A percentile compares a stretch with the other conserved stretches of the same genome.
phyloP scores from a whole-genome alignment of 2,888 invertebrate genomes.

The Andrena bicolor region DNA sequence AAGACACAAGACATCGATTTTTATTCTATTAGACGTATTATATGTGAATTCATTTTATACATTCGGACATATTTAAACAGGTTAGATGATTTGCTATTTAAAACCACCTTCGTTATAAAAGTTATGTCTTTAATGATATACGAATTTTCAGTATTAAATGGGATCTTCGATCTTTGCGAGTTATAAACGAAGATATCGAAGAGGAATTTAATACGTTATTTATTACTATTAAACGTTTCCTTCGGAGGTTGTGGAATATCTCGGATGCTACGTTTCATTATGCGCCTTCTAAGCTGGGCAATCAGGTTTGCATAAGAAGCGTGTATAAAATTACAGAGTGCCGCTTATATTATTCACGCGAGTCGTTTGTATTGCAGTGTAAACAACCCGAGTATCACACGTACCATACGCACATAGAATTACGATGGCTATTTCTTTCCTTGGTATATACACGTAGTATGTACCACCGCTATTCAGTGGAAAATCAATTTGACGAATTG shows the following conservation, averaged over 20 bases:
- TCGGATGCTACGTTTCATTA: constrained; percentile 84
- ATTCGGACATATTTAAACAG: constrained; percentile 77
- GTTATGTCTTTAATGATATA: background rate
- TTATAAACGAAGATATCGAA: constrained; percentile 71
- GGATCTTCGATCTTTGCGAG: constrained; percentile 68
- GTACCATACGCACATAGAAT: constrained; percentile 85
- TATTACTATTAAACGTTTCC: constrained; percentile 73
- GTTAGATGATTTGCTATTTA: constrained; percentile 51
- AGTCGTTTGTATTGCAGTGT: constrained; percentile 76
- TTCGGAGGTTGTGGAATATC: constrained; percentile 77
- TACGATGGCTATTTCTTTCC: constrained; percentile 85
- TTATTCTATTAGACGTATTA: constrained; percentile 69
- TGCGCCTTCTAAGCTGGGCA: constrained; percentile 83
- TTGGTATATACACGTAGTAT: constrained; percentile 73
- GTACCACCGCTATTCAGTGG: constrained; percentile 64
- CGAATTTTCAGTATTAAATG: constrained; percentile 71
- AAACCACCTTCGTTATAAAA: background rate
- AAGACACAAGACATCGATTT: constrained; percentile 67
- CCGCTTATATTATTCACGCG: constrained; percentile 10
- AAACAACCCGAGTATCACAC: constrained; percentile 85
- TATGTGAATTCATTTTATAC: constrained; percentile 77
- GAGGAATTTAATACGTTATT: constrained; percentile 76
- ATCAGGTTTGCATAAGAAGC: constrained; percentile 78
- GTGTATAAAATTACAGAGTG: constrained; percentile 5
- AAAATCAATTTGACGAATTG: constrained; percentile 74